phyloP scores from a whole-genome alignment of 2,888 invertebrate genomes.

The Blomia tropicalis region DNA sequence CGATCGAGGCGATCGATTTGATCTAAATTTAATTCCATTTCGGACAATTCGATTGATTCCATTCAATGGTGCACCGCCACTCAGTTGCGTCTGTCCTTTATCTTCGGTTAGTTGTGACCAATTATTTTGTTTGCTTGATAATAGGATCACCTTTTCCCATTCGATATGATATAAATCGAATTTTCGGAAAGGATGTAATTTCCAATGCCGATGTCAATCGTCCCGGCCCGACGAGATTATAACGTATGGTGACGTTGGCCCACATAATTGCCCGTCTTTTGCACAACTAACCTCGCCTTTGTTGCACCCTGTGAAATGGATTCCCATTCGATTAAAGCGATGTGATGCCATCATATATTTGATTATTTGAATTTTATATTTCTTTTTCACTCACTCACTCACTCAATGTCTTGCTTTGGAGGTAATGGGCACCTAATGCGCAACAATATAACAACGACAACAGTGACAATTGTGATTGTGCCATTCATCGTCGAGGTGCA shows the following conservation, averaged over 20 bases:
- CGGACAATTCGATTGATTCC: neutral
- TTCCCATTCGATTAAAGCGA: neutral
- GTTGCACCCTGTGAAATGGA: neutral
- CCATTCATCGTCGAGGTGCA: no score
- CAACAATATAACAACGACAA: no score
- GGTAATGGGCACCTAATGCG: no score
- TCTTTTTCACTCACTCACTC: no score
- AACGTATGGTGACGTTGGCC: neutral
- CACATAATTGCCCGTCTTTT: neutral
- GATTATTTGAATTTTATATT: neutral
- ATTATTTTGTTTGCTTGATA: neutral
- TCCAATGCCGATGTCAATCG: conserved; percentile 10
- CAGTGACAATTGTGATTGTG: no score
- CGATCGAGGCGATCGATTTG: conserved; percentile 10
- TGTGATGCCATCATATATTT: neutral
- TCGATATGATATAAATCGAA: conserved; percentile 10
- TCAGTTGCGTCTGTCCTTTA: neutral
- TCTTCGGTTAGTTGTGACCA: neutral
- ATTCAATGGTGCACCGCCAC: neutral
- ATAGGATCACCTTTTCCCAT: neutral
- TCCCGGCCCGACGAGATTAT: neutral
- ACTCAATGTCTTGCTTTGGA: no score
- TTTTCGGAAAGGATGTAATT: conserved; percentile 3
- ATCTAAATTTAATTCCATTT: conserved; percentile 8
- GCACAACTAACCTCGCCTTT: neutral